A percentile compares a stretch with the other conserved stretches of the same genome.
phyloP scores from a whole-genome alignment of 2,113 vertebrate genomes.

The Chaenogobius annularis region DNA sequence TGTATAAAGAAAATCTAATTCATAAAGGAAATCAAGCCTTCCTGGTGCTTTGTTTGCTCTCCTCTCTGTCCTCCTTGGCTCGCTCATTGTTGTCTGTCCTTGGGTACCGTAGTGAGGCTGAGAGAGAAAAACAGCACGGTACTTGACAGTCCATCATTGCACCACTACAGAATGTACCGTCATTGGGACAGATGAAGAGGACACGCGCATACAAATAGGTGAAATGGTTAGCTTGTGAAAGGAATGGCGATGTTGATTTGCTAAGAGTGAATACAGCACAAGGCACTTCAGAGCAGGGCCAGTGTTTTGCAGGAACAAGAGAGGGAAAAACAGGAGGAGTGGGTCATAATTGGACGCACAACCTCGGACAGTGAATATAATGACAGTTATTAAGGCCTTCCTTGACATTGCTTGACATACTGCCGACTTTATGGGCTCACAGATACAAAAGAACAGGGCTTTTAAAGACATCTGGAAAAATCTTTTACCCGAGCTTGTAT shows the following conservation, averaged over 20 bases:
- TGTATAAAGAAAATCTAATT: conserved; percentile 24
- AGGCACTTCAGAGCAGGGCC: conserved; percentile 13
- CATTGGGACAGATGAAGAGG: conserved; percentile 39
- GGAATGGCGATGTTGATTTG: conserved; percentile 40
- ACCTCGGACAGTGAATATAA: background rate
- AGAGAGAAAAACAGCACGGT: conserved; percentile 28
- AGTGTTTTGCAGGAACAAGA: conserved; percentile 5
- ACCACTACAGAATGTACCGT: conserved; percentile 49
- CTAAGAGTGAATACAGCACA: conserved; percentile 13
- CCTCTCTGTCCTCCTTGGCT: conserved; percentile 42
- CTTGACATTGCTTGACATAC: conserved; percentile 28
- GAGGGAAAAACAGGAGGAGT: conserved; percentile 1
- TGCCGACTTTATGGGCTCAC: background rate
- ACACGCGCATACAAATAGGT: conserved; percentile 9
- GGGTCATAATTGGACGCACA: conserved; percentile 22
- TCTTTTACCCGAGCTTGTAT: background rate
- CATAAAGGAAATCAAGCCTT: conserved; percentile 27
- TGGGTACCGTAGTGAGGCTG: conserved; percentile 44
- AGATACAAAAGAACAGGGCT: conserved; percentile 2
- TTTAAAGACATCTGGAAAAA: background rate
- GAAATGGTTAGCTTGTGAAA: conserved; percentile 21
- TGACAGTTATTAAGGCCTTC: conserved; percentile 24
- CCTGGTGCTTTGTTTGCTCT: conserved; percentile 4
- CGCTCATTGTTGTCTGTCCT: conserved; percentile 55
- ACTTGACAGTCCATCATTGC: conserved; percentile 53